Evolutionary conservation across 30 jellyfish, hydroid and myxozoan genomes (phyloP).

Genomic region (Aurelia sp.): DNA sequence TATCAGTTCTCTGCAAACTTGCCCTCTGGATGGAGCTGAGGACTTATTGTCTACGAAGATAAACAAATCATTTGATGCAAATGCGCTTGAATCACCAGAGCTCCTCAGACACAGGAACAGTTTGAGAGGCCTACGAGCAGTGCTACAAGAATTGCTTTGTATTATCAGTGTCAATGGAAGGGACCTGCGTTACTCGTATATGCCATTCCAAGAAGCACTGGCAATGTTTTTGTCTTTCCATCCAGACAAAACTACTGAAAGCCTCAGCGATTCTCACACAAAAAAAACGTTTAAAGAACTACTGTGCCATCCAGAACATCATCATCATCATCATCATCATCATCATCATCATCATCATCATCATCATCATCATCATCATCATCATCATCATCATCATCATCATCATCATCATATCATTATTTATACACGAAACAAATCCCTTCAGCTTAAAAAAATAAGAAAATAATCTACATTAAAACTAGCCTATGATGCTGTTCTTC

Average conservation of each 20-base stretch:
- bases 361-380: no score
- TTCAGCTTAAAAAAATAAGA: no score
- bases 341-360: no score
- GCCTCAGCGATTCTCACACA: background rate
- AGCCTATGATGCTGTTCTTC: no score
- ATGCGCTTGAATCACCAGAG: background rate
- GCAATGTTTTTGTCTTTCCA: slow-evolving; percentile 2
- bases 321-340: no score
- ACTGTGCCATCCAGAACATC: background rate
- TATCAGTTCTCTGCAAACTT: no score
- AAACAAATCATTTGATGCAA: background rate
- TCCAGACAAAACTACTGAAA: background rate
- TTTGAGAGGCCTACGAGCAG: slow-evolving; percentile 20
- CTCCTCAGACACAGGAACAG: background rate
- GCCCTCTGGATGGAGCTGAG: no score
- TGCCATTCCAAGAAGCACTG: slow-evolving; percentile 5
- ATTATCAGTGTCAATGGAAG: background rate
- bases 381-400: no score
- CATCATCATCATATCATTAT: no score
- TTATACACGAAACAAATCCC: no score
- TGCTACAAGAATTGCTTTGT: slow-evolving; percentile 6
- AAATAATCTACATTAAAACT: no score
- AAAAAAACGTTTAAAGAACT: slow-evolving; percentile 17
- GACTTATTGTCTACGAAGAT: background rate
- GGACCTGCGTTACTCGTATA: slow-evolving; percentile 2